Conservation (phyloP, 1,140 invertebrate species). For the Plodia interpunctella region DNA sequence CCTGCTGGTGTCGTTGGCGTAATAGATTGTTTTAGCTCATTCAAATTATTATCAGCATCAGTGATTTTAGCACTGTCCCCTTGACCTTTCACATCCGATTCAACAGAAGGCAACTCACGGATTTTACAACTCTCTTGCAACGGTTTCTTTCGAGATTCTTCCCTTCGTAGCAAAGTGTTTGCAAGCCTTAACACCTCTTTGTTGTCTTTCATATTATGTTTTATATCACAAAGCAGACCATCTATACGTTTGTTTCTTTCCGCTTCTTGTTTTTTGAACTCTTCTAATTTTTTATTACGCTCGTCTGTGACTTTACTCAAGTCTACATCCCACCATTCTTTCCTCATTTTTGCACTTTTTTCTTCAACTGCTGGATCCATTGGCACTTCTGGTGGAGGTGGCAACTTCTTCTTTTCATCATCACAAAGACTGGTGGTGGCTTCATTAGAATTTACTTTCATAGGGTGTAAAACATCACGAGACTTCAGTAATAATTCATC, state of each 20-base stretch:
- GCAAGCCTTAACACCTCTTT: constrained; percentile 60
- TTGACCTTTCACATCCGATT: constrained; percentile 44
- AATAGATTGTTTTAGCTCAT: not conserved
- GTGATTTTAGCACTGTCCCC: constrained; percentile 34
- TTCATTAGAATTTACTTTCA: constrained; percentile 14
- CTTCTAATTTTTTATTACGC: constrained; percentile 34
- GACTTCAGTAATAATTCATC: constrained; percentile 60
- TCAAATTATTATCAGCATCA: not conserved
- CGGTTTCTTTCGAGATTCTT: constrained; percentile 38
- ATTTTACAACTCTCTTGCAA: constrained; percentile 24
- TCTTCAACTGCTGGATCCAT: constrained; percentile 9
- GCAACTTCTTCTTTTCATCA: constrained; percentile 13
- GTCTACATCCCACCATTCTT: constrained; percentile 48
- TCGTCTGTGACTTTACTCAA: constrained; percentile 28
- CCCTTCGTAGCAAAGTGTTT: constrained; percentile 57
- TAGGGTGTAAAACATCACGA: constrained; percentile 54
- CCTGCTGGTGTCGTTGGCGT: not conserved
- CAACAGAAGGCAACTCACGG: constrained; percentile 20
- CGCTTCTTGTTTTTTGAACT: constrained; percentile 38
- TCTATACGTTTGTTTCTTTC: constrained; percentile 54
- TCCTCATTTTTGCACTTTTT: constrained; percentile 26
- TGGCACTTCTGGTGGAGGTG: constrained; percentile 12
- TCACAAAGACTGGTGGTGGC: not conserved
- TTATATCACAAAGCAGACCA: constrained; percentile 54
- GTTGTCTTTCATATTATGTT: constrained; percentile 69